A percentile compares a stretch with the other conserved stretches of the same genome.
phyloP scores from a whole-genome alignment of 1,140 invertebrate genomes.

The Nephila pilipes region DNA sequence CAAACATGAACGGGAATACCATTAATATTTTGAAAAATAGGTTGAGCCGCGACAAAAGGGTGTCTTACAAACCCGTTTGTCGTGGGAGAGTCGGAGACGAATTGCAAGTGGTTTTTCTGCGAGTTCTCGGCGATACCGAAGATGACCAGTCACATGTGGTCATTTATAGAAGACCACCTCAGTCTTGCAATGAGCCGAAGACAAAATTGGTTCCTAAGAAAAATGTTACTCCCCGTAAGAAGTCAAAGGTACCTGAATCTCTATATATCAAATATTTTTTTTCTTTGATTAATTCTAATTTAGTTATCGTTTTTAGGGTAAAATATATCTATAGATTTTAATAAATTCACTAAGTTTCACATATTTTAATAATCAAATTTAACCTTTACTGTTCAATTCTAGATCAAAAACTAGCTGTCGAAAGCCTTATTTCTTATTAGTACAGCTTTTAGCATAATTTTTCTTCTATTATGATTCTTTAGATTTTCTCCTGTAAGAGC shows the following conservation, averaged over 20 bases:
- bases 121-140: neutral
- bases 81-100: neutral
- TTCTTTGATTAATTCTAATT: too few species aligned
- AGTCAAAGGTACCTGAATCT: neutral
- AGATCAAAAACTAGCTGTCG: too few species aligned
- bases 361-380: too few species aligned
- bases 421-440: too few species aligned
- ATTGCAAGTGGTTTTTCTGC: neutral
- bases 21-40: neutral
- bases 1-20: neutral
- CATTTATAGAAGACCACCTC: neutral
- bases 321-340: too few species aligned
- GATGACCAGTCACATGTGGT: constrained; percentile 12
- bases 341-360: too few species aligned
- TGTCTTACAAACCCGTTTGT: too few species aligned
- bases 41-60: neutral
- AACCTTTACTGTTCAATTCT: too few species aligned
- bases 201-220: neutral
- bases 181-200: neutral
- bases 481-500: too few species aligned
- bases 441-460: too few species aligned
- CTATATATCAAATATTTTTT: neutral
- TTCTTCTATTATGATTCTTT: too few species aligned
- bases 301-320: too few species aligned
- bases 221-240: neutral